A percentile compares a stretch with the other conserved stretches of the same genome.
Evolutionary conservation across 2,797 vertebrate genomes (phyloP).

Genomic region (Lophius americanus): DNA sequence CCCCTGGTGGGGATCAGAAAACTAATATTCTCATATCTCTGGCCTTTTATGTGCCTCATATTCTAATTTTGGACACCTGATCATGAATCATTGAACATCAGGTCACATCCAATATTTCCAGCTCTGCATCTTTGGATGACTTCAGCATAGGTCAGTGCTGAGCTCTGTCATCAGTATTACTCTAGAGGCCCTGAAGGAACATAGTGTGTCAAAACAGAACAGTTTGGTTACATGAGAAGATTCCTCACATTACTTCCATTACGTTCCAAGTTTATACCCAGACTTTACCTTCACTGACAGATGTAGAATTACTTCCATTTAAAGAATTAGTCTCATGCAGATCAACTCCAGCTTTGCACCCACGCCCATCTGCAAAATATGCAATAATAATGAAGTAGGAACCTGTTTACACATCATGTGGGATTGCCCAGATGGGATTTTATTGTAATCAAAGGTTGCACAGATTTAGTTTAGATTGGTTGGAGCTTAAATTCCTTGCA

Average conservation of each 20-base stretch:
- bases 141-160: constrained; percentile 3
- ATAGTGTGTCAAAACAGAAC: constrained; percentile 21
- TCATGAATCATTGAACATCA: constrained; percentile 10
- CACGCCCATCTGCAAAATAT: no score
- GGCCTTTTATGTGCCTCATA: constrained; percentile 3
- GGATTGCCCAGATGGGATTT: no score
- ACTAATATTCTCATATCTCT: neutral
- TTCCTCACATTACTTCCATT: constrained; percentile 13
- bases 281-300: constrained; percentile 13
- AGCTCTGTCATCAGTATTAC: constrained; percentile 17
- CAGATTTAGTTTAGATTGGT: no score
- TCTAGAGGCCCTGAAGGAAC: constrained; percentile 6
- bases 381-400: no score
- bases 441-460: no score
- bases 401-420: no score
- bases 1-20: neutral
- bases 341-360: neutral
- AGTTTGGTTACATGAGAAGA: constrained; percentile 14
- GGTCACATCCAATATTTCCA: constrained; percentile 1
- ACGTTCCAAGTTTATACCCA: neutral
- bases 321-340: constrained; percentile 4
- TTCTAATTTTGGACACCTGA: constrained; percentile 1
- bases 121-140: constrained; percentile 13
- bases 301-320: constrained; percentile 8
- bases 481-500: no score